Base-by-base conservation (phyloP, 2,113 vertebrate species). In the Phaetusa simplex region DNA sequence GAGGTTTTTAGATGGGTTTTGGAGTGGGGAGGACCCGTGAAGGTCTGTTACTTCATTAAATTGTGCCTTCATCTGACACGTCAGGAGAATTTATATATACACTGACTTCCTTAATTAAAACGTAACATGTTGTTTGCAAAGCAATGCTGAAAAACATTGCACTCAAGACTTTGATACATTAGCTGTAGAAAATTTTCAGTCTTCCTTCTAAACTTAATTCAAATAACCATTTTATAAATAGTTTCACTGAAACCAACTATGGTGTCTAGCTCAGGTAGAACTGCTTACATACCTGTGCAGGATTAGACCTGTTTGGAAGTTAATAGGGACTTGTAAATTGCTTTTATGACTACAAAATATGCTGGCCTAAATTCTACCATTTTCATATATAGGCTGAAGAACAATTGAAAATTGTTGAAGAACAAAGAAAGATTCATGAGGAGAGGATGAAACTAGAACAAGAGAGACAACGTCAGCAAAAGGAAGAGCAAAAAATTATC, bases 371-470 rank as follows among this genome's bases (percentile, higher is more conserved):
- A 94, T 86, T 87, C 84, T 94, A 20, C 72, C 86, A 8, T 93
- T 97, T 97, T 97, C 77, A 93, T 80, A 82, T 96, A 52, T 94
- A 99, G 99, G 99, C 99, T 94, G 99, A 99, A 98, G 99, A 99
- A 97, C 99, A 99, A 98, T 98, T 99, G 98, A 99, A 99, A 98
- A 99, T 99, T 98, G 99, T 99, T 98, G 99, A 99, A 98, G 99
- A 99, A 98, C 99, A 99, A 98, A 99, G 99, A 98, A 99, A 99
- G 99, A 99, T 99, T 98, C 99, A 99, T 93, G 99, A 99, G 98
- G 99, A 99, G 98, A 99, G 99, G 97, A 99, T 99, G 99, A 99
- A 99, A 99, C 98, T 99, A 98, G 99, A 99, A 95, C 99, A 99
- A 98, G 99, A 99, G 98, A 99, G 99, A 93, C 99, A 99, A 96